Base-by-base conservation (phyloP, 1,140 invertebrate species). In the Philopotamus ludificatus region DNA sequence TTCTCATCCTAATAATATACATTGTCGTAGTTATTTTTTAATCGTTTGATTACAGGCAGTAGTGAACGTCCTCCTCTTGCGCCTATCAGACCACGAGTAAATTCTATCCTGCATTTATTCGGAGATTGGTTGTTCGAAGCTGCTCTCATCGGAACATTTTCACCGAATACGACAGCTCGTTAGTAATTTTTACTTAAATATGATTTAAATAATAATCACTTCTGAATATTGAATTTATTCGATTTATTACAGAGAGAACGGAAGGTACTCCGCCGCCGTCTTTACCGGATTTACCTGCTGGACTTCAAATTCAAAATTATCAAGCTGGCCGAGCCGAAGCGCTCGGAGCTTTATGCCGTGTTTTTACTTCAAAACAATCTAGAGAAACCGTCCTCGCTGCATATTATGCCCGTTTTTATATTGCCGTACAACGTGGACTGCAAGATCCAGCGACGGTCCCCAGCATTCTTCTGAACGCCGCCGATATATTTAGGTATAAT, bases 71-170 rank as follows among this genome's bases (percentile, higher is more conserved):
- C 83, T 57, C 83, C 87, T 3, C 77, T 92, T 62, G 89, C 90
- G n/a, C 83, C 86, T 25, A 80, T 85, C 20, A 83, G 94, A 58
- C 93, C 95, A 8, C 93, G 92, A 73, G 95, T 94, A 67, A 85
- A 85, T 71, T 97, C 94, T 71, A 91, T 98, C 76, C 83, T 98
- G 23, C 94, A 98, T 81, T 79, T 98, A 59, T 97, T 98, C 80
- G 95, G 95, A 10, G 89, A 94, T 74, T 98, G 96, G 96, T 80
- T 98, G 26, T 98, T 98, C 77, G 95, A 98, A 77, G 94, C 95
- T 22, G 91, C 94, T 20, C 87, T 96, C 72, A 90, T 96, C 66
- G 93, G 92, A 0, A 80, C 77, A 7, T 74, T 73, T 8, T 74
- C 77, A 0, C 66, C 68, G 16, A 45, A 41, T 25, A 55, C 60